phyloP scores from a whole-genome alignment of 2,888 invertebrate species.

The Allygus modestus region DNA sequence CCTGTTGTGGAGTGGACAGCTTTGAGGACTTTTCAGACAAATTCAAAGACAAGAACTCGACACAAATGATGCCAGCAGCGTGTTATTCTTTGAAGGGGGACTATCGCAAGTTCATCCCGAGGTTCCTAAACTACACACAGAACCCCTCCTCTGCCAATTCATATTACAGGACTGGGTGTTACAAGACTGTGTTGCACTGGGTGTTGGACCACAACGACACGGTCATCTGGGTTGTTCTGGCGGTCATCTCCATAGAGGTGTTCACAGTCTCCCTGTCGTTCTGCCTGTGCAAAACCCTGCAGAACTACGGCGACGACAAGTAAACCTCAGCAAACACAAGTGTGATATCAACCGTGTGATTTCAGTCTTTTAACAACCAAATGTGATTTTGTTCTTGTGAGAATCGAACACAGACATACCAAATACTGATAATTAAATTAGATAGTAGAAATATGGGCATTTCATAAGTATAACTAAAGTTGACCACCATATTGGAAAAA shows the following conservation, averaged over 20 bases:
- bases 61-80: constrained; percentile 78
- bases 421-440: no score
- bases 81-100: constrained; percentile 80
- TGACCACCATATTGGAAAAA: no score
- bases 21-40: constrained; percentile 82
- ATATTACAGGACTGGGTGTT: constrained; percentile 83
- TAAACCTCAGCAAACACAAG: neutral
- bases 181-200: constrained; percentile 79
- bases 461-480: no score
- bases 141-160: constrained; percentile 79
- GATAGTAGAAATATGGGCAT: no score
- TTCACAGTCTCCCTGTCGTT: constrained; percentile 83
- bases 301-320: constrained; percentile 67
- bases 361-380: constrained; percentile 49
- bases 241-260: constrained; percentile 80
- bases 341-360: constrained; percentile 30
- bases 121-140: constrained; percentile 77
- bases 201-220: constrained; percentile 81
- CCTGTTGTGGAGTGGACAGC: constrained; percentile 86
- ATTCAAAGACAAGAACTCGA: constrained; percentile 77
- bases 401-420: constrained; percentile 47
- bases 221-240: constrained; percentile 80
- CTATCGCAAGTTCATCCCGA: constrained; percentile 75
- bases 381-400: constrained; percentile 48
- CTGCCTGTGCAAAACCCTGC: constrained; percentile 81